Conservation (phyloP, 2,113 vertebrate species). For the Irena cyanogastra region DNA sequence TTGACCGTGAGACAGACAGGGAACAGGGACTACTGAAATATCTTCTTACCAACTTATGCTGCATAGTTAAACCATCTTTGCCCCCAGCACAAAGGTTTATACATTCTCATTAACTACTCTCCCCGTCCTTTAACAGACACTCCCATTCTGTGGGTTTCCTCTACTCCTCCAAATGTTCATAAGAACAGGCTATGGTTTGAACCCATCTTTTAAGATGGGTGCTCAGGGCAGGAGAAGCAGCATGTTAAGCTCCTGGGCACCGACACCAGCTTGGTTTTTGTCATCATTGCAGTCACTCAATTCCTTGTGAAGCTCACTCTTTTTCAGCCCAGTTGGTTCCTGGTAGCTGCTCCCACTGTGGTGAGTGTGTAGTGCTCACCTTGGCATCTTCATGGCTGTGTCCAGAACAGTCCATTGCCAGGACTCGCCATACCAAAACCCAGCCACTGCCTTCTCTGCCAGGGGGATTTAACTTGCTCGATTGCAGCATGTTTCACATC, state of each 20-base stretch:
- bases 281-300: neutral
- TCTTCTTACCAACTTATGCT: neutral
- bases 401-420: neutral
- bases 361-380: fast-evolving
- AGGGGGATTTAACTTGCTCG: neutral
- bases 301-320: neutral
- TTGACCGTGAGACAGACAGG: constrained; percentile 81
- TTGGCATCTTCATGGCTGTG: fast-evolving
- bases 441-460: neutral
- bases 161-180: neutral
- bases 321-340: neutral
- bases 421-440: neutral
- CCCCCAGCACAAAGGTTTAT: neutral
- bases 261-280: neutral
- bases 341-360: neutral
- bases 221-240: neutral
- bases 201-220: neutral
- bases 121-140: neutral
- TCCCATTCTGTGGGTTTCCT: neutral
- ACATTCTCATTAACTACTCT: neutral
- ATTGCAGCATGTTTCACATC: neutral
- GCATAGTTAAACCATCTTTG: neutral
- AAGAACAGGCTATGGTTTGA: neutral
- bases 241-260: neutral
- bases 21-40: neutral